Percentiles rank a stretch among this genome's conserved stretches.
Evolutionary conservation across 2,797 vertebrate genomes (phyloP).

Genomic region (Eulemur albifrons): DNA sequence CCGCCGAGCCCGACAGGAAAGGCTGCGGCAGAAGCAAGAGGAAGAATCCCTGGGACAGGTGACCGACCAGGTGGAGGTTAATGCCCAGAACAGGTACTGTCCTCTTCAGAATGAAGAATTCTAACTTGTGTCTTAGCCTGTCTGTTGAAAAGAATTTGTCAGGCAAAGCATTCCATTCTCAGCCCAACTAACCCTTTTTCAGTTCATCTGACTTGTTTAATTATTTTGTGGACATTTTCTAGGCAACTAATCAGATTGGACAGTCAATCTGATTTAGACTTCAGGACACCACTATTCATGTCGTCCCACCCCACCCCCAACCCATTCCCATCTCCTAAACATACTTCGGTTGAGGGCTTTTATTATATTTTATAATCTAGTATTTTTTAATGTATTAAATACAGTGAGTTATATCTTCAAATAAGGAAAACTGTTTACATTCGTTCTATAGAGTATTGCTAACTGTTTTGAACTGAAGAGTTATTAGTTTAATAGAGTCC

Average conservation of each 20-base stretch:
- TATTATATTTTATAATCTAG: not conserved
- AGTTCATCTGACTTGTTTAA: not conserved
- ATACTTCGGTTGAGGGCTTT: not conserved
- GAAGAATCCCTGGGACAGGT: slow-evolving; percentile 86
- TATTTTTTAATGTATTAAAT: not conserved
- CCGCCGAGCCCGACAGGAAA: slow-evolving; percentile 95
- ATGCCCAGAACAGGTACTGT: slow-evolving; percentile 94
- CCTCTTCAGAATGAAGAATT: not conserved
- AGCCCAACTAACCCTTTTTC: not conserved
- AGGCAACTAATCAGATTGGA: not conserved
- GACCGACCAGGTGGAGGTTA: slow-evolving; percentile 87
- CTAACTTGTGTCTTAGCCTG: not conserved
- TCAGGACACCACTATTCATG: not conserved
- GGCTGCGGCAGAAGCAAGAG: slow-evolving; percentile 90
- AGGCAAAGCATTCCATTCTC: not conserved
- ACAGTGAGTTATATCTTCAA: not conserved
- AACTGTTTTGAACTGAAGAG: slow-evolving; percentile 2
- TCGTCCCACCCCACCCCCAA: rapidly evolving
- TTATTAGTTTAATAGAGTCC: not conserved
- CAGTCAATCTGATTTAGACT: not conserved
- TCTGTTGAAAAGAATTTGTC: not conserved
- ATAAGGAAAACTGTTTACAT: not conserved
- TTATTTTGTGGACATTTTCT: not conserved
- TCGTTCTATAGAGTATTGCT: not conserved
- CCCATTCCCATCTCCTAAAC: not conserved